Conservation (phyloP, 2,113 vertebrate species). For the Alligator mississippiensis region DNA sequence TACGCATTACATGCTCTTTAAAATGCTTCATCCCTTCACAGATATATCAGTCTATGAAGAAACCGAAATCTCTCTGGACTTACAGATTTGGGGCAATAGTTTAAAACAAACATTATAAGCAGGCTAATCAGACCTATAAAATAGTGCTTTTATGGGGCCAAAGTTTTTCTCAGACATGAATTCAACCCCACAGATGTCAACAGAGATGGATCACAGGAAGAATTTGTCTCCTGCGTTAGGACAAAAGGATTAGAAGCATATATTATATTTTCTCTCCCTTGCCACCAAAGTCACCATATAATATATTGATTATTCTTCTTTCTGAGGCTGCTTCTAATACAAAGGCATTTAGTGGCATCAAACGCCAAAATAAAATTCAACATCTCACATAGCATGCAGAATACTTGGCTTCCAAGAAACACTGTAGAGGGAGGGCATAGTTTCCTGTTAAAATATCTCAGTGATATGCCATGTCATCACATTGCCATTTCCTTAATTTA, state of each 20-base stretch:
- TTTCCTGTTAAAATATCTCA: constrained; percentile 52
- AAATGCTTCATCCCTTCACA: neutral
- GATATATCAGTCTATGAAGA: neutral
- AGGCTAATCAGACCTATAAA: neutral
- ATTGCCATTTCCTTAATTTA: constrained; percentile 75
- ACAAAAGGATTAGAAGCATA: neutral
- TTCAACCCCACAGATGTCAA: neutral
- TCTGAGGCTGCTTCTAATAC: neutral
- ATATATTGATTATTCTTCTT: constrained; percentile 4
- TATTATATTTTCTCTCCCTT: neutral
- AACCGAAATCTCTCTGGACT: neutral
- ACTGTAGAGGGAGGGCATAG: constrained; percentile 20
- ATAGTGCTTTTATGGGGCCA: neutral
- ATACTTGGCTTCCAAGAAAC: constrained; percentile 48
- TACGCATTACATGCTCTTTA: neutral
- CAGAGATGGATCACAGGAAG: neutral
- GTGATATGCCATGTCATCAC: constrained; percentile 61
- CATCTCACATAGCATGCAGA: constrained; percentile 22
- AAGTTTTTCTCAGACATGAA: neutral
- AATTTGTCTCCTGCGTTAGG: neutral
- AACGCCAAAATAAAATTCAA: constrained; percentile 28
- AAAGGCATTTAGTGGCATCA: constrained; percentile 26
- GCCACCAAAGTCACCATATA: neutral
- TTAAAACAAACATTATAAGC: neutral
- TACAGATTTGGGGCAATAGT: neutral